A percentile compares a stretch with the other conserved stretches of the same genome.
These are phyloP conservation scores for Coptotermes formosanus DNA, from an alignment of 1,140 invertebrate genomes.

Conservation along the genomic window DNA sequence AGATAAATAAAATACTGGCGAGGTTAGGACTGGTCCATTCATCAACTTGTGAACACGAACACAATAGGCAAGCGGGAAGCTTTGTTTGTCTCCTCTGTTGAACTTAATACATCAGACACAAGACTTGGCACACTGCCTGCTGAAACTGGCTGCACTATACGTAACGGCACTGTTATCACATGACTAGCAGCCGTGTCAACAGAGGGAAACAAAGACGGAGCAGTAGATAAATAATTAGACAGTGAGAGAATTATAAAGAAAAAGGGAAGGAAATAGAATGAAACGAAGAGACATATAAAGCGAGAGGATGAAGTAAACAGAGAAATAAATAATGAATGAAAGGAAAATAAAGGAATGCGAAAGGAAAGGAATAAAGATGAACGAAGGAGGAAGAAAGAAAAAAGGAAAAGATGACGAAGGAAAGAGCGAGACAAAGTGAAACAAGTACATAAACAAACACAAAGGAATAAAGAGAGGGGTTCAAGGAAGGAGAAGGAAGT, in stretches of 20 bases:
- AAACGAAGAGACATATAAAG: neutral
- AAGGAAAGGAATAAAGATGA: neutral
- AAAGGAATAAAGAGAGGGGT: too few species aligned
- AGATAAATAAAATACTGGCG: too few species aligned
- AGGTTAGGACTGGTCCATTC: too few species aligned
- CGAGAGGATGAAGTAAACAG: neutral
- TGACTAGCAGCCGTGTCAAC: neutral
- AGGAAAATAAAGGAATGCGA: neutral
- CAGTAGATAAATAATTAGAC: neutral
- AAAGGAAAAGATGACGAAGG: neutral
- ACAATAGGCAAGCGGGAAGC: too few species aligned
- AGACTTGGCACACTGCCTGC: too few species aligned
- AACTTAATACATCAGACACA: too few species aligned
- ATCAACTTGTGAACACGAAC: too few species aligned
- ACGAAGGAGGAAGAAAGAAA: neutral
- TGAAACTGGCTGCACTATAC: too few species aligned
- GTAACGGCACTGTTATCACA: too few species aligned
- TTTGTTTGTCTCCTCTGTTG: too few species aligned
- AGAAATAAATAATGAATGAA: neutral
- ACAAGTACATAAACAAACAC: neutral
- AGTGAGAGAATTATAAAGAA: neutral
- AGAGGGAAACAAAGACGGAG: neutral
- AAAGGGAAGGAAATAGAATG: neutral
- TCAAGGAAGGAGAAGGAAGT: too few species aligned
- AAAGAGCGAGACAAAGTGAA: neutral